Conservation (phyloP, 2,797 vertebrate genomes). For the Rachycentron canadum region DNA sequence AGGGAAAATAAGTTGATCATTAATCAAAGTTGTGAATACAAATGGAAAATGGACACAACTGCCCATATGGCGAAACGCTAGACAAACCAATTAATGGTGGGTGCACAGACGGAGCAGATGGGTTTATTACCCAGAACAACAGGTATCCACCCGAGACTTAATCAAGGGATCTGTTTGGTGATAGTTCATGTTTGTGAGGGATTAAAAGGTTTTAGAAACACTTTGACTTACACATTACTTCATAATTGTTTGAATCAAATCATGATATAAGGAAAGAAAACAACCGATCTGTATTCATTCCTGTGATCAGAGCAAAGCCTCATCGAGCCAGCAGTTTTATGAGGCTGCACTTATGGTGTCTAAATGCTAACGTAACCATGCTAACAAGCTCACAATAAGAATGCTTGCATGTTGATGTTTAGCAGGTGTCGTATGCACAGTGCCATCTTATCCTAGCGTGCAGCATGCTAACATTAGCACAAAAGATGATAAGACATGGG, state of each 20-base stretch:
- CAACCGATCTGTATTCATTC: not conserved
- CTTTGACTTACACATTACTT: not conserved
- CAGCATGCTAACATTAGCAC: not conserved
- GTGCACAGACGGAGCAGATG: slow-evolving; percentile 62
- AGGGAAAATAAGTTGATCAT: slow-evolving; percentile 74
- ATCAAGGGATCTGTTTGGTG: slow-evolving; percentile 19
- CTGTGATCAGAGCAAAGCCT: too few relatives aligned
- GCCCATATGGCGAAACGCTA: slow-evolving; percentile 55
- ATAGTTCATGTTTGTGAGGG: slow-evolving; percentile 1
- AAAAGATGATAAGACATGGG: too few relatives aligned
- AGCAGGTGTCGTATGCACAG: not conserved
- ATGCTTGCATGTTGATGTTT: not conserved
- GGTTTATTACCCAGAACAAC: slow-evolving; percentile 69
- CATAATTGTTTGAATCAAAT: slow-evolving; percentile 1
- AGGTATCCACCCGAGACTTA: slow-evolving; percentile 47
- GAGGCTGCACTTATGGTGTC: not conserved
- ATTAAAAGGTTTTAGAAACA: slow-evolving; percentile 15
- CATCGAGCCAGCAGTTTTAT: too few relatives aligned
- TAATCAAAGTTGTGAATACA: slow-evolving; percentile 60
- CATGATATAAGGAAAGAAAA: not conserved
- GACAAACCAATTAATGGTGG: slow-evolving; percentile 55
- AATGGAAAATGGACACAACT: slow-evolving; percentile 61
- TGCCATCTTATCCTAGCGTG: not conserved
- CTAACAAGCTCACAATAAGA: not conserved
- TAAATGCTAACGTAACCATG: not conserved